Percentiles rank a stretch among this genome's conserved stretches.
These are phyloP conservation scores for Hecatera dysodea DNA, from an alignment of 2,888 invertebrate species.

Conservation along the genomic window DNA sequence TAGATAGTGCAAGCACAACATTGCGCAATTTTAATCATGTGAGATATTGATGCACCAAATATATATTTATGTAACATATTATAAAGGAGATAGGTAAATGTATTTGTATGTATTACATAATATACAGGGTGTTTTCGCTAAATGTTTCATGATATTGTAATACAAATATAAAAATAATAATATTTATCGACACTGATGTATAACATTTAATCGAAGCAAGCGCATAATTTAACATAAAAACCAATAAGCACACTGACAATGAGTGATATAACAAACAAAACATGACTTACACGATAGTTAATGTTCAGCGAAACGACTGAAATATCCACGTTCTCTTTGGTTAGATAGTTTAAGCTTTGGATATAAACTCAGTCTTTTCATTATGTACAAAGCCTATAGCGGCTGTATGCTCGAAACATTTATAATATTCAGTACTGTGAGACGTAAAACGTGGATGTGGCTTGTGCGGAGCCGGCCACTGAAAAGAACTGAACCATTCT, in stretches of 20 bases:
- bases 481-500: slow-evolving; percentile 92
- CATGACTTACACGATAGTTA: slow-evolving; percentile 89
- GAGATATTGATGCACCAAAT: slow-evolving; percentile 26
- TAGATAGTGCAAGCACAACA: slow-evolving; percentile 25
- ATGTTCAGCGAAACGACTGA: slow-evolving; percentile 87
- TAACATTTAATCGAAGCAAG: slow-evolving; percentile 85
- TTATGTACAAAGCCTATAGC: slow-evolving; percentile 87
- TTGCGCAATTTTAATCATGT: slow-evolving; percentile 33
- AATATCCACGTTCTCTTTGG: slow-evolving; percentile 89
- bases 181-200: slow-evolving; percentile 54
- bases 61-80: slow-evolving; percentile 40
- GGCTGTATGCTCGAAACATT: slow-evolving; percentile 77
- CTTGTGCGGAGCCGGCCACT: slow-evolving; percentile 91
- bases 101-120: slow-evolving; percentile 54
- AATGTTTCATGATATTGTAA: slow-evolving; percentile 50
- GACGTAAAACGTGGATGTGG: slow-evolving; percentile 92
- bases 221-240: slow-evolving; percentile 79
- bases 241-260: slow-evolving; percentile 90
- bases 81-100: slow-evolving; percentile 47
- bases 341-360: slow-evolving; percentile 85
- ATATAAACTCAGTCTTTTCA: slow-evolving; percentile 88
- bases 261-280: slow-evolving; percentile 90
- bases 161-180: slow-evolving; percentile 53
- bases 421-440: slow-evolving; percentile 89
- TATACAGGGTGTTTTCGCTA: slow-evolving; percentile 43